Base-by-base conservation (phyloP, 2,888 invertebrate genomes). In the Platypus cylindrus region DNA sequence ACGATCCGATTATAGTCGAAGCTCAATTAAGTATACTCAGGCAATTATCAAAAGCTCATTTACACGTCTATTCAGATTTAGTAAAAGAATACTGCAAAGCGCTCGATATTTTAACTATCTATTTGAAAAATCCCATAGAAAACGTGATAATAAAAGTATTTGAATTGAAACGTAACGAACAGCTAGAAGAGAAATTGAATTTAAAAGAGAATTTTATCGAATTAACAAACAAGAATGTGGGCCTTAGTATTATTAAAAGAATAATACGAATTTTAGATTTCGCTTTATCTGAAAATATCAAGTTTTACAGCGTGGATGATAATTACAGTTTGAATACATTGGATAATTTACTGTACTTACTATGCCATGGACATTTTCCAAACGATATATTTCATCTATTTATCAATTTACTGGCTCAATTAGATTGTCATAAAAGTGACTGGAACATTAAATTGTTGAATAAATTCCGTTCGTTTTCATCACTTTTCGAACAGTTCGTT, bases 11-110 rank as follows among this genome's bases (percentile, higher is more conserved):
- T 34, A 65, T 70, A 46, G 66, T 68, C 45, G 65, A 70, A 47
- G 68, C 67, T 12, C 75, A 74, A 46, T 48, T 70, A 31, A 67
- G 66, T 55, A 68, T 74, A 44, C 45, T 74, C 32, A 62, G 65
- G 26, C 64, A 69, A 43, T 50, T 74, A 5, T 65, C 64, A 44
- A 59, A 63, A 36, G 66, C 68, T 49, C 63, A 63, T 40, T 65
- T 68, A 35, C 53, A 66, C 42, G 65, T 70, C 49, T 70, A 67
- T 53, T 52, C 63, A 28, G 56, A 62, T 41, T 47, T 74, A 13
- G 62, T 65, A 32, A 48, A 50, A 2, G 67, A 73, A 48, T 75
- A 74, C 50, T 50, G 59, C 34, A 50, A 52, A 22, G 57, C 67
- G 30, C 47, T 71, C 22, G 44, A 54, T 26, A 55, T 62, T 46